Evolutionary conservation across 1,140 invertebrate species (phyloP), one percentile per base, ranked within the genome.

Genomic region (Acyrthosiphon pisum): DNA sequence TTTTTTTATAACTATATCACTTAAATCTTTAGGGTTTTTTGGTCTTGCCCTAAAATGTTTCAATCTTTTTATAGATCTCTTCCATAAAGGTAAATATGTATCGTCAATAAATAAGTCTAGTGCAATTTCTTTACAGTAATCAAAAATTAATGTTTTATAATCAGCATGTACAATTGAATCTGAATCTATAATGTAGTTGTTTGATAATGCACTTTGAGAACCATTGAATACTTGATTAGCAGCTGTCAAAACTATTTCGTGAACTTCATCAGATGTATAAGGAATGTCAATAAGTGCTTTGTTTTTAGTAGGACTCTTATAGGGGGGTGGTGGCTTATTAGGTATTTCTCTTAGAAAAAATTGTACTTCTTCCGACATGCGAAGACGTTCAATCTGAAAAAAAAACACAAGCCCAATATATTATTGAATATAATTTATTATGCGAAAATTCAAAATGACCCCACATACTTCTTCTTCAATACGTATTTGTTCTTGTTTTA

Each of bases 381-480:
- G 35, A 84, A 93, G 46, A 41, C n/a, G 76, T 44, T 93, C 35
- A 86, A 93, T 93, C 91, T 93, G 8, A 92, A 88, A 93, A 92
- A 88, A 93, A 37, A n/a, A 83, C 2, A 84, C 4, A 56, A 86
- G 30, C 0, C 18, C 2, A 44, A 46, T 68, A 22, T 2, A 44
- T 60, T 90, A 44, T 60, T 23, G 60, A 41, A 90, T 7, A 90
- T n/a, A 60, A 44, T 44, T 60, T 41, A 60, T 20, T 30, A 6
- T 41, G 60, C 41, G 8, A 89, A 14, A 68, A 4, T 41, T 41
- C 41, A 41, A 41, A 41, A 41, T 53, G 0, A 37, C 2, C n/a
- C 26, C 0, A 56, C 50, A 56, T 86, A 93, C 91, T 93, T 93
- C 81, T 92, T 92, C n/a, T 92, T 86, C 91, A 35, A 93, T 56